Conservation (phyloP, 2,113 vertebrate genomes). For the Struthio camelus region DNA sequence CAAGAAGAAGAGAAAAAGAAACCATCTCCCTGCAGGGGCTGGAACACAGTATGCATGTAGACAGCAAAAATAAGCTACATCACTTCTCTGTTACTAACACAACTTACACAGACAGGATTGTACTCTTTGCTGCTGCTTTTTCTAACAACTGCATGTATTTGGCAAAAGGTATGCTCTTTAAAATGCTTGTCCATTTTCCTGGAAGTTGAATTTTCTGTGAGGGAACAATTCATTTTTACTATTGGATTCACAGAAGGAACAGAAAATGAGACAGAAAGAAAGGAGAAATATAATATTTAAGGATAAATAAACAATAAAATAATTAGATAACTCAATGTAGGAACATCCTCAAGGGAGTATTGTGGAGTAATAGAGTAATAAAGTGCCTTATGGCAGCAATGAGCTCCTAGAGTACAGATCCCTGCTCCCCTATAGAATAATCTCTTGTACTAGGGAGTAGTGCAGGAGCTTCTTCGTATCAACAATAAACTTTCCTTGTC, state of each 20-base stretch:
- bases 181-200: neutral
- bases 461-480: neutral
- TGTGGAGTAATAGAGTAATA: neutral
- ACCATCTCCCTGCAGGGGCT: neutral
- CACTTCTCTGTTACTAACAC: neutral
- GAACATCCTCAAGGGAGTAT: neutral
- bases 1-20: neutral
- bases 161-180: neutral
- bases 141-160: neutral
- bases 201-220: neutral
- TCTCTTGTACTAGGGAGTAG: neutral
- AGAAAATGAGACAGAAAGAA: neutral
- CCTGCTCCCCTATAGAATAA: neutral
- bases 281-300: neutral
- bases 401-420: neutral
- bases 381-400: neutral
- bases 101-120: neutral
- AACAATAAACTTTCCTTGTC: neutral
- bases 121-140: neutral
- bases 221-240: neutral
- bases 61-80: neutral
- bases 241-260: neutral
- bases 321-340: neutral
- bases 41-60: neutral
- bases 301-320: neutral